phyloP scores from a whole-genome alignment of 2,113 vertebrate species.

The Hydrochoerus hydrochaeris region DNA sequence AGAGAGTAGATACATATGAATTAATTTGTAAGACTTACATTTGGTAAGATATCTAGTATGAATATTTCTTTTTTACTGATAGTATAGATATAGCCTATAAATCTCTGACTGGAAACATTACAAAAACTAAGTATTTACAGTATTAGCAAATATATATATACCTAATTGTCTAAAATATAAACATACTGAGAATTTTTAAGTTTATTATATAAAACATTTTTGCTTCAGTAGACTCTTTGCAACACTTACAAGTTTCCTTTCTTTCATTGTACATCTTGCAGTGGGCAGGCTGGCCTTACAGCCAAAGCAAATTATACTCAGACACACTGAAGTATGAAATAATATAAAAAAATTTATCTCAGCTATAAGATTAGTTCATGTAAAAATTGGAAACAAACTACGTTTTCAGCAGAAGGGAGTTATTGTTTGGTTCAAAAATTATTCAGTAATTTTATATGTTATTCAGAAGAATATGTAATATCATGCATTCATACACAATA shows the following conservation, averaged over 20 bases:
- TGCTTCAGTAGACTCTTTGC: neutral
- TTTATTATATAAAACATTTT: neutral
- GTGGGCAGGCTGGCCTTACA: neutral
- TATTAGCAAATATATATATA: neutral
- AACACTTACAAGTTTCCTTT: neutral
- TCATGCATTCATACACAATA: neutral
- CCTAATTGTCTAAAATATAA: neutral
- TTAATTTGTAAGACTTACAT: neutral
- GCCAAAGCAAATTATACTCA: neutral
- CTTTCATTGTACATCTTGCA: neutral
- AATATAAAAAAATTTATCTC: neutral
- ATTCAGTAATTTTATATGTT: neutral
- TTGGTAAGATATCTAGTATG: neutral
- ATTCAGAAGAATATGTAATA: neutral
- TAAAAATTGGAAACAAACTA: slow-evolving; percentile 20
- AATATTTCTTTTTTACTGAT: neutral
- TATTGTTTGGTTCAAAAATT: neutral
- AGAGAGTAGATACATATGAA: neutral
- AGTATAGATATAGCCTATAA: neutral
- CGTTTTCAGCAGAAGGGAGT: neutral
- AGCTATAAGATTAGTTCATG: neutral
- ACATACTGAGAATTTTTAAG: neutral
- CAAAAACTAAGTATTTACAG: neutral
- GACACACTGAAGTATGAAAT: neutral
- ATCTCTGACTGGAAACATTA: neutral